Conservation (phyloP, 1,140 invertebrate species). For the Drosophila seguyi region DNA sequence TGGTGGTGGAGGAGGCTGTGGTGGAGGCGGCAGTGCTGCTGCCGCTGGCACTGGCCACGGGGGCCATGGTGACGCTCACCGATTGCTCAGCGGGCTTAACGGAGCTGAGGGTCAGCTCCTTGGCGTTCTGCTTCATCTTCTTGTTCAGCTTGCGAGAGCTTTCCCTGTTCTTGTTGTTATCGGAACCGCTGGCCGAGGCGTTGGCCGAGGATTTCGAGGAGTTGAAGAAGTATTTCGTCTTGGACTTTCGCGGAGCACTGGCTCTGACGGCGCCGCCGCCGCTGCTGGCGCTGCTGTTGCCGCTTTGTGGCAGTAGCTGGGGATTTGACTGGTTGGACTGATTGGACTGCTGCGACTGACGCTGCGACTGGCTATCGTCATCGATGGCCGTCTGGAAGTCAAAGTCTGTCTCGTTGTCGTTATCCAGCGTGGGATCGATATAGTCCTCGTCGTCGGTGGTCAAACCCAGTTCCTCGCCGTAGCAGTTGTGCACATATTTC, state of each 20-base stretch:
- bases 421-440: conserved; percentile 84
- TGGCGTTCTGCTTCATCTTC: conserved; percentile 80
- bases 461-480: conserved; percentile 96
- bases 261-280: conserved; percentile 53
- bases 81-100: conserved; percentile 70
- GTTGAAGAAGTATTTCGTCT: conserved; percentile 79
- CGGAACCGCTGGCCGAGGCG: conserved; percentile 75
- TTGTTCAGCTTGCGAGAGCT: conserved; percentile 70
- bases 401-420: conserved; percentile 65
- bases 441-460: conserved; percentile 97
- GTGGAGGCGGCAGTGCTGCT: conserved; percentile 27
- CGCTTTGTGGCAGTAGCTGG: conserved; percentile 59
- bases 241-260: conserved; percentile 64
- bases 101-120: conserved; percentile 78
- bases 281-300: conserved; percentile 76
- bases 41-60: conserved; percentile 9
- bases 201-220: conserved; percentile 75
- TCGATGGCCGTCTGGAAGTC: conserved; percentile 76
- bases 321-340: conserved; percentile 37
- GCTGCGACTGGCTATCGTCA: conserved; percentile 59
- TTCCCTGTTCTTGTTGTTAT: conserved; percentile 71
- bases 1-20: conserved; percentile 24
- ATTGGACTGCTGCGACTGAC: conserved; percentile 46
- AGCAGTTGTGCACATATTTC: conserved; percentile 94
- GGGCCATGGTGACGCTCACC: conserved; percentile 46